phyloP scores from a whole-genome alignment of 2,888 invertebrate genomes.

The Metopia argyrocephala region DNA sequence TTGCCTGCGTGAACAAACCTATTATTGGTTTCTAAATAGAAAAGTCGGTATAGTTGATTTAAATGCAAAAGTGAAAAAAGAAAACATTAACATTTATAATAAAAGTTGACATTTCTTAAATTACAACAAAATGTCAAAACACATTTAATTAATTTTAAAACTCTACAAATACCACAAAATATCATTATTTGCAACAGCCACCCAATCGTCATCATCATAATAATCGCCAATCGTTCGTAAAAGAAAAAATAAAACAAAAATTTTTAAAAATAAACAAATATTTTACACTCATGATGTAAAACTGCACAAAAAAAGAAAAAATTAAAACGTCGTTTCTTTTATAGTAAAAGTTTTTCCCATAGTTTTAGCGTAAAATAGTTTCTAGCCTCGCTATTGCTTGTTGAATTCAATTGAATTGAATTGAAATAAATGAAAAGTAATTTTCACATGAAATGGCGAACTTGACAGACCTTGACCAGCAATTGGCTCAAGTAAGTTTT shows the following conservation, averaged over 20 bases:
- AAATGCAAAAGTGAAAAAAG: neutral
- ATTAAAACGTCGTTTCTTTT: constrained; percentile 3
- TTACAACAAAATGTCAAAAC: constrained; percentile 38
- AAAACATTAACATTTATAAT: neutral
- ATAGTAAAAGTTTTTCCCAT: constrained; percentile 1
- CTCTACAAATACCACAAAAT: neutral
- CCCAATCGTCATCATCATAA: neutral
- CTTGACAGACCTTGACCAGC: constrained; percentile 63
- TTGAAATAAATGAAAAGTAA: neutral
- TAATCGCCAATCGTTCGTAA: neutral
- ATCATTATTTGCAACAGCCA: neutral
- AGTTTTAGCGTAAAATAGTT: constrained; percentile 6
- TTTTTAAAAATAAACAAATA: constrained; percentile 5
- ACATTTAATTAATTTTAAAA: constrained; percentile 24
- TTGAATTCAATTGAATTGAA: no score
- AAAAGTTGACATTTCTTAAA: constrained; percentile 26
- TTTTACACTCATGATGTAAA: constrained; percentile 22
- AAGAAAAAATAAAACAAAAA: neutral
- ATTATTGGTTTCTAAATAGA: constrained; percentile 10
- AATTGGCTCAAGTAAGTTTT: constrained; percentile 56
- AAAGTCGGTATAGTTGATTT: no score
- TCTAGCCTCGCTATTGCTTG: constrained; percentile 19
- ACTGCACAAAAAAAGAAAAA: constrained; percentile 14
- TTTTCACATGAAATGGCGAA: constrained; percentile 55
- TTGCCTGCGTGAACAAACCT: constrained; percentile 11